Evolutionary conservation across 2,113 vertebrate species (phyloP).

Genomic region (Larimichthys polyactis): DNA sequence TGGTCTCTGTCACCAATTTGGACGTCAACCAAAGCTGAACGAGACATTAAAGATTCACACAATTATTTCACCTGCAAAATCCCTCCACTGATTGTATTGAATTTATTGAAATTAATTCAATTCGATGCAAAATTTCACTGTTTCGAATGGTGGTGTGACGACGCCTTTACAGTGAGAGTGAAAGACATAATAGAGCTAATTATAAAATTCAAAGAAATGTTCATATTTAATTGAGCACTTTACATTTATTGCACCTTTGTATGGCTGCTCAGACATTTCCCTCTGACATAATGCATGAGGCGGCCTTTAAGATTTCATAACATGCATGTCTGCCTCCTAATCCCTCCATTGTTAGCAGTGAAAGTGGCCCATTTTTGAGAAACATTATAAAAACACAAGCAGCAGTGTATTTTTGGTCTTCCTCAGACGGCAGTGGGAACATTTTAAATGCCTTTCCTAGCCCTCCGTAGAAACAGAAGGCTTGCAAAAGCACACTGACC

Average conservation of each 20-base stretch:
- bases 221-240: not conserved
- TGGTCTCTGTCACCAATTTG: no score
- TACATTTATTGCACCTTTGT: not conserved
- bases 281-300: conserved; percentile 16
- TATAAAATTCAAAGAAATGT: no score
- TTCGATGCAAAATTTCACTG: no score
- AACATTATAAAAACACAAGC: conserved; percentile 60
- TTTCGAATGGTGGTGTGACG: no score
- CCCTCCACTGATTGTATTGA: no score
- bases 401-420: conserved; percentile 60
- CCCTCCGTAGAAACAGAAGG: conserved; percentile 35
- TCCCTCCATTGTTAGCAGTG: conserved; percentile 57
- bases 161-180: no score
- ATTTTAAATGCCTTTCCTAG: conserved; percentile 54
- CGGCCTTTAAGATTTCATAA: conserved; percentile 53
- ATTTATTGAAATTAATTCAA: no score
- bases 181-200: no score
- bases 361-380: conserved; percentile 56
- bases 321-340: conserved; percentile 43
- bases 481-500: conserved; percentile 42
- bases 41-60: no score
- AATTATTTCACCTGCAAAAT: no score
- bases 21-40: no score
- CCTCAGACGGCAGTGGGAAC: conserved; percentile 44
- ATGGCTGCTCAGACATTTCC: not conserved